Base-by-base conservation (phyloP, 2,113 vertebrate genomes). In the Erythrocercus mccallii region DNA sequence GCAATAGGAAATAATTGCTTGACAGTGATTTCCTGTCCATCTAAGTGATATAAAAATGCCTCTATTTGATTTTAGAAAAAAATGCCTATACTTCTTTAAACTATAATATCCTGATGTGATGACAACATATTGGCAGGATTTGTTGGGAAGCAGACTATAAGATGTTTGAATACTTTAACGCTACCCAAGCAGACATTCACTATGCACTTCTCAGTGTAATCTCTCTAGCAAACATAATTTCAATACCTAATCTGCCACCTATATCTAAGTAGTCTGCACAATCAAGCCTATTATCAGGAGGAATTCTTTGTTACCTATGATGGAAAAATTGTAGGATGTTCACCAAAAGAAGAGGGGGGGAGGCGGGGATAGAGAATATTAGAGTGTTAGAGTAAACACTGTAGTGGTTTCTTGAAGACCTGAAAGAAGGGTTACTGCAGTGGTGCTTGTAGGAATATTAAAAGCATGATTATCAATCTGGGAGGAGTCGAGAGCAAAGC, bases 291-390 rank as follows among this genome's bases (percentile, higher is more conserved):
- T 61, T 87, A 37, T 25, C 28, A 45, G 30, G 12, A 92, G n/a
- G 24, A 82, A 72, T 31, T 25, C 24, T 38, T 92, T 15, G 57
- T 23, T 68, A 80, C 21, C 38, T 91, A 12, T 0, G 0, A 10
- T 42, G 48, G 30, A 51, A 88, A 79, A 81, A 44, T 9, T 53
- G 11, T 38, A 47, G 33, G 15, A 15, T 76, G 15, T 76, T 38
- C 25, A 42, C 21, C 9, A 40, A 33, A 66, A 81, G 45, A 33
- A 42, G 16, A 23, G 3, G 10, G 3, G 4, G 8, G 3, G n/a
- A n/a, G 12, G 1, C 3, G 9, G 10, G 1, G 9, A 6, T 27
- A 19, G 14, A 11, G 35, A 64, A 35, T 30, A 60, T 2, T n/a
- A n/a, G n/a, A 40, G 1, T 38, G 4, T 69, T 56, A 22, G 25